These are phyloP conservation scores for Perca schrenkii DNA, from an alignment of 2,113 vertebrate species.

Conservation along the genomic window DNA sequence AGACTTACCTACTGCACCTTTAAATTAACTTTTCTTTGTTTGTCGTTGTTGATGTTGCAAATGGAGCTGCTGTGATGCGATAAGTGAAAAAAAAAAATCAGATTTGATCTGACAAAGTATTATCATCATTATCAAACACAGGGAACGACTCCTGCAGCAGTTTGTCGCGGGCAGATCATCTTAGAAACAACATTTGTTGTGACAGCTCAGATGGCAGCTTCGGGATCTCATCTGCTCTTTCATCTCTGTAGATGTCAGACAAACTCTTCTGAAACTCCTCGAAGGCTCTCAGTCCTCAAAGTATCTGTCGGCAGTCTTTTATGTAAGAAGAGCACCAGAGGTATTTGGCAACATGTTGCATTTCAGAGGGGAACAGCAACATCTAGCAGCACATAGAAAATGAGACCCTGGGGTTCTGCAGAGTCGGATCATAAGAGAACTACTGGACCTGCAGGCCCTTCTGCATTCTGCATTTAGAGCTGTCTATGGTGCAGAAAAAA, in stretches of 20 bases:
- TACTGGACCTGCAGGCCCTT: neutral
- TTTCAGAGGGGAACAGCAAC: conserved; percentile 6
- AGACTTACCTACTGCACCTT: too few relatives aligned
- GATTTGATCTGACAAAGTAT: too few relatives aligned
- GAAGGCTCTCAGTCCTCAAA: neutral
- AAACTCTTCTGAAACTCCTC: conserved; percentile 1
- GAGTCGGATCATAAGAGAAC: neutral
- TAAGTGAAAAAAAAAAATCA: too few relatives aligned
- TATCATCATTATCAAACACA: too few relatives aligned
- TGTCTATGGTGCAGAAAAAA: neutral
- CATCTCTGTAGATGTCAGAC: neutral
- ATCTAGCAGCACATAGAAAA: neutral
- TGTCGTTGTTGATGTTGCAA: too few relatives aligned
- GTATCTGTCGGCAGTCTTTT: neutral
- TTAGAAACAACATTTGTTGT: neutral
- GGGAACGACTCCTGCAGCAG: neutral
- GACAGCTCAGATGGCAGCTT: conserved; percentile 29
- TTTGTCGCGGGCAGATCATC: conserved; percentile 3
- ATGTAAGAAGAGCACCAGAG: neutral
- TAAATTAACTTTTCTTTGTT: too few relatives aligned
- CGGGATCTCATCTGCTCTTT: neutral
- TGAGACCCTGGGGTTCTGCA: neutral
- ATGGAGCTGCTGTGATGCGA: too few relatives aligned
- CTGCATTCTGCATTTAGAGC: neutral
- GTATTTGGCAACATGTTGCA: neutral